Conservation (phyloP, 2,113 vertebrate species). For the Cromileptes altivelis region DNA sequence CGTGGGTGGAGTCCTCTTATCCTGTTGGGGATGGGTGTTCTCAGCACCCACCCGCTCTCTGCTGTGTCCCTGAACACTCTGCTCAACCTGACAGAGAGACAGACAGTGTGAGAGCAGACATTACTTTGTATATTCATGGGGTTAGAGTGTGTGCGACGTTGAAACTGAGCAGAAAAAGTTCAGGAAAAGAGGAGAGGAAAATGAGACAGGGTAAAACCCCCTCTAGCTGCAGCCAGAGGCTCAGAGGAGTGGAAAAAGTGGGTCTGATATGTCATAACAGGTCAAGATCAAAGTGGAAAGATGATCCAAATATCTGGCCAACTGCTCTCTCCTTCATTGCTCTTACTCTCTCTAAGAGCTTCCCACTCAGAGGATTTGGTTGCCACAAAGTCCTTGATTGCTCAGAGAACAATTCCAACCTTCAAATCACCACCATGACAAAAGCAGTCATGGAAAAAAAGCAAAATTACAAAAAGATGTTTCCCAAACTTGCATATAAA, state of each 20-base stretch:
- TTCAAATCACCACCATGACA: conserved; percentile 22
- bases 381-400: conserved; percentile 23
- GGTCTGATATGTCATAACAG: conserved; percentile 72
- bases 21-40: conserved; percentile 66
- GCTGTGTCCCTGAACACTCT: conserved; percentile 52
- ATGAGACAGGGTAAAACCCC: conserved; percentile 22
- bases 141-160: conserved; percentile 5
- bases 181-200: conserved; percentile 24
- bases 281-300: conserved; percentile 76
- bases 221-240: conserved; percentile 48
- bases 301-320: conserved; percentile 65
- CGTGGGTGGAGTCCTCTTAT: conserved; percentile 73
- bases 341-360: conserved; percentile 4
- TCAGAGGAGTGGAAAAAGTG: conserved; percentile 63
- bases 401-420: conserved; percentile 34
- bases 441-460: conserved; percentile 11
- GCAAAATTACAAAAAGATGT: conserved; percentile 7
- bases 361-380: conserved; percentile 27
- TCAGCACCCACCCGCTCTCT: conserved; percentile 68
- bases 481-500: conserved; percentile 1
- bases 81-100: conserved; percentile 65
- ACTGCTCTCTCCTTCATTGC: conserved; percentile 45
- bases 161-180: conserved; percentile 38
- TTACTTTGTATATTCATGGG: conserved; percentile 18
- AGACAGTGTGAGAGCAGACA: conserved; percentile 18